Conservation (phyloP, 2,888 invertebrate genomes). For the Aromia moschata region DNA sequence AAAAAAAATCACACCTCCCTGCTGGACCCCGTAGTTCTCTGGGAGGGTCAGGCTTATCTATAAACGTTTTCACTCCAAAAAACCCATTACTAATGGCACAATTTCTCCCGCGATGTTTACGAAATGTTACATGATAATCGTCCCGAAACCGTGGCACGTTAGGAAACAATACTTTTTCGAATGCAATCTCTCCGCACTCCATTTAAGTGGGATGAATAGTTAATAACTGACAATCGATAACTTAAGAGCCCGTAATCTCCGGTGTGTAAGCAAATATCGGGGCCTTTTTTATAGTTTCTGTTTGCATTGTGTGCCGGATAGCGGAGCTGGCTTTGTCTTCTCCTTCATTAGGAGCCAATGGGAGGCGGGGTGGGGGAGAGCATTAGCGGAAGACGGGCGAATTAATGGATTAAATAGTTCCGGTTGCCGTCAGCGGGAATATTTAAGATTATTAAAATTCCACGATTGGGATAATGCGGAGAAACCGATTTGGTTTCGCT, state of each 20-base stretch:
- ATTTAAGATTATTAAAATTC: conserved; percentile 49
- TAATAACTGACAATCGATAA: conserved; percentile 43
- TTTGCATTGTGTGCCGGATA: conserved; percentile 38
- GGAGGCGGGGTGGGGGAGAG: conserved; percentile 36
- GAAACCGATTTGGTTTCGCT: neutral
- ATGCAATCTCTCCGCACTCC: conserved; percentile 30
- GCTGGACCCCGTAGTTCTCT: no score
- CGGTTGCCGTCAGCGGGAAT: conserved; percentile 43
- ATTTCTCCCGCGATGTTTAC: no score
- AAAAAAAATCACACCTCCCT: no score
- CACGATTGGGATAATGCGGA: conserved; percentile 29
- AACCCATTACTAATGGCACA: no score
- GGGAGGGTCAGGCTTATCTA: no score
- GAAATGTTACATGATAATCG: no score
- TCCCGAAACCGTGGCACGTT: no score
- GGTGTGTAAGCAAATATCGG: conserved; percentile 40
- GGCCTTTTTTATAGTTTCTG: conserved; percentile 42
- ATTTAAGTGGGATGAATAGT: conserved; percentile 35
- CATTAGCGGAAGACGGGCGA: conserved; percentile 41
- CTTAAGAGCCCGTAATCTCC: conserved; percentile 40
- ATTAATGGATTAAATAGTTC: conserved; percentile 48
- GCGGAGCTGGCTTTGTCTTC: conserved; percentile 44
- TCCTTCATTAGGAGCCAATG: conserved; percentile 45
- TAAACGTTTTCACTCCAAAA: no score
- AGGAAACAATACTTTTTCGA: no score